Base-by-base conservation (phyloP, 2,797 vertebrate species). In the Cirrhinus molitorella region DNA sequence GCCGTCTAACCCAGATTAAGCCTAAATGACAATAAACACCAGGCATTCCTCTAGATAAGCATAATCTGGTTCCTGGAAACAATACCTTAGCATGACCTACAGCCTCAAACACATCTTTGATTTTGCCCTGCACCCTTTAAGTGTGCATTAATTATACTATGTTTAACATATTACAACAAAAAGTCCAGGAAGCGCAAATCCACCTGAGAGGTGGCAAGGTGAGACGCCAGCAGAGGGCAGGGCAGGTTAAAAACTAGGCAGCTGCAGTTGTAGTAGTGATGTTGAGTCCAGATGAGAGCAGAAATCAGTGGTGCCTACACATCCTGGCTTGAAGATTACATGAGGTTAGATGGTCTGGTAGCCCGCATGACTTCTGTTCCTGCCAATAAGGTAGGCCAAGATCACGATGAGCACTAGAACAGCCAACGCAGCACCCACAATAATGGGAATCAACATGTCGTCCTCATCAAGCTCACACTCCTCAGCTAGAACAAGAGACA, bases 301-400 rank as follows among this genome's bases (percentile, higher is more conserved):
- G 81, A 83, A 87, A 89, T 91, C 86, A 80, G 90, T 90, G 92
- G 91, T 93, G 86, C 28, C 31, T 63, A 85, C 67, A 45, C 83
- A 34, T 87, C 88, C 88, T 78, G 86, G 83, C 85, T 86, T 72
- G 23, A 80, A 75, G 19, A 53, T 51, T 45, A 47, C 10, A 45
- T 8, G 68, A 77, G 79, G 14, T 97, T 95, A 99, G 92, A 99
- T 99, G 80, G 97, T 99, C 92, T 99, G 98, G 92, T 99, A 99
- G 90, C 98, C 98, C 1, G 98, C 97, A 4, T 99, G 98, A 92
- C 98, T 99, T 92, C 97, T 96, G 95, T 97, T 99, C 85, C 97
- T 95, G 89, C 98, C 98, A 37, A 99, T 97, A 89, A 99, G 96
- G 93, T 99, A 99, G 74, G 98, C 98, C 81, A 99, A 90, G 85